Evolutionary conservation across 1,140 invertebrate species (phyloP), one percentile per base, ranked within the genome.

Genomic region (Telenomus remus): DNA sequence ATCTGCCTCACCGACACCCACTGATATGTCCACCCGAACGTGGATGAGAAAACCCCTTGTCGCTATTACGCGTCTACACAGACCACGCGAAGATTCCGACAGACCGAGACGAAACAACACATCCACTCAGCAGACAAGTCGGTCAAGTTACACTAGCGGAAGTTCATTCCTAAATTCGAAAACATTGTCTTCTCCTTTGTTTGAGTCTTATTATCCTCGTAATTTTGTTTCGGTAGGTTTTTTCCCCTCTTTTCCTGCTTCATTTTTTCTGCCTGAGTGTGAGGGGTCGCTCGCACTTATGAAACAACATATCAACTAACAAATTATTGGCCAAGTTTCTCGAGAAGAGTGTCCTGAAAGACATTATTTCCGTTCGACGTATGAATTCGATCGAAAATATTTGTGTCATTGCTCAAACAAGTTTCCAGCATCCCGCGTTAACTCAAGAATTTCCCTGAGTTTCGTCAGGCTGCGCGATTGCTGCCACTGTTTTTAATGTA

Each of bases 31-130:
- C 63, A 68, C 57, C 68, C 55, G 47, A 64, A 71, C 54, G 56
- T 65, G 60, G 74, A 76, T 55, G 74, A 71, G 74, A 57, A 71
- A 71, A 60, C 61, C 63, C 50, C 73, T 80, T 72, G 68, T 56
- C 59, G 76, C 70, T 66, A 71, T 46, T 78, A 80, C 71, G 65
- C 54, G 63, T 44, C 46, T 47, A 57, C 65, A 43, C 39, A 47
- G 48, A 71, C 74, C 33, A 44, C 54, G 65, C 53, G 69, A 44
- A 59, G 56, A 61, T 48, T 12, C 48, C 34, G 42, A 11, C 53
- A 42, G 44, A 71, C 73, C 77, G 51, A 74, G 73, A 78, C 48
- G 43, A 72, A 55, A 74, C 57, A 46, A 66, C 33, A 64, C 33
- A 54, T 12, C 34, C 35, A 42, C 19, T 11, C 16, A 14, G 33